Evolutionary conservation across 2,888 invertebrate genomes (phyloP).

Genomic region (Capitulum mitella): DNA sequence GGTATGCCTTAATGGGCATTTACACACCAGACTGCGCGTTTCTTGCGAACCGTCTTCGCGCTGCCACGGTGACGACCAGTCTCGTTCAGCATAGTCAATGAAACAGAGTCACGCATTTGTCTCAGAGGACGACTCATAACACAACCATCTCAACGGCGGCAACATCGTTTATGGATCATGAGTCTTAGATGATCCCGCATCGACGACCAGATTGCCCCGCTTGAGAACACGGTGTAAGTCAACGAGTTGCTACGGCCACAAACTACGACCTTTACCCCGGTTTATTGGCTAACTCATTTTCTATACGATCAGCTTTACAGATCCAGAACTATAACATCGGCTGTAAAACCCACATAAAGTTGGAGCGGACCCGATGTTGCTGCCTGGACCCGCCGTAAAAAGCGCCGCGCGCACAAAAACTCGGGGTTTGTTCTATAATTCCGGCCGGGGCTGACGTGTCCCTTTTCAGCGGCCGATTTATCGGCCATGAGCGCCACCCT

Average conservation of each 20-base stretch:
- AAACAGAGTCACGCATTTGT: no score
- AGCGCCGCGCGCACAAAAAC: neutral
- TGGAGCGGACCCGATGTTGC: neutral
- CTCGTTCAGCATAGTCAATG: no score
- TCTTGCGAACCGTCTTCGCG: no score
- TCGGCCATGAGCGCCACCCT: slow-evolving; percentile 4
- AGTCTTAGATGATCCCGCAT: no score
- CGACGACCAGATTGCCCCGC: no score
- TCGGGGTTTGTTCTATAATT: neutral
- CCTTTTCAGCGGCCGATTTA: neutral
- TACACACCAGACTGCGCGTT: no score
- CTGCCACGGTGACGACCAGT: no score
- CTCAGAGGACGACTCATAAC: no score
- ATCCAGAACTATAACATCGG: neutral
- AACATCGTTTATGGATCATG: no score
- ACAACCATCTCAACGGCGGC: no score
- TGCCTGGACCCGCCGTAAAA: neutral
- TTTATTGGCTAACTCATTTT: slow-evolving; percentile 15
- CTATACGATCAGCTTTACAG: neutral
- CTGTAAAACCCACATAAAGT: slow-evolving; percentile 1
- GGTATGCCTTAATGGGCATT: no score
- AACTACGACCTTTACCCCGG: neutral
- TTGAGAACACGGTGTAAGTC: no score
- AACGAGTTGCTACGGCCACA: neutral
- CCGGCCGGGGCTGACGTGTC: neutral